Conservation (phyloP, 2,888 invertebrate species). For the Prionchulus punctatus region DNA sequence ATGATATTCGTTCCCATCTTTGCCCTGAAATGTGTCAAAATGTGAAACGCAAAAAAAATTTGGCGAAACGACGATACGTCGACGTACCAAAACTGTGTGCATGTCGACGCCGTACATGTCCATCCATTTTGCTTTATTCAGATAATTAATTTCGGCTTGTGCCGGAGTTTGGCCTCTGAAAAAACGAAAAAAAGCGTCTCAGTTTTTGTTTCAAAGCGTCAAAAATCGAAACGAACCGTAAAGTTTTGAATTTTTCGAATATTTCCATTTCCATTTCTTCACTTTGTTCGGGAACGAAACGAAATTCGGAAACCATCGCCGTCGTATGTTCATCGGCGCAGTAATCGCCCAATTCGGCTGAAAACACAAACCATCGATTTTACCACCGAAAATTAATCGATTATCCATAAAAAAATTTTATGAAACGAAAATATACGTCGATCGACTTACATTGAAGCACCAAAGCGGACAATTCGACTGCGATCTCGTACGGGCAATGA, state of each 20-base stretch:
- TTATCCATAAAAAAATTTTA: neutral
- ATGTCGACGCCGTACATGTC: conserved; percentile 99
- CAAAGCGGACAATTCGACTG: conserved; percentile 74
- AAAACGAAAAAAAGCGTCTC: conserved; percentile 38
- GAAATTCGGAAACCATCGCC: conserved; percentile 92
- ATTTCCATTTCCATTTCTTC: conserved; percentile 90
- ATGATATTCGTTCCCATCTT: conserved; percentile 88
- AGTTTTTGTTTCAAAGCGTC: conserved; percentile 41
- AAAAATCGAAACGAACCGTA: conserved; percentile 12
- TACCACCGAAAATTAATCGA: too few species aligned
- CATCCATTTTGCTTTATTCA: conserved; percentile 82
- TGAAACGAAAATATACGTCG: neutral
- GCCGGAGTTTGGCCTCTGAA: conserved; percentile 68
- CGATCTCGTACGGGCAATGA: conserved; percentile 67
- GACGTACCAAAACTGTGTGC: conserved; percentile 66
- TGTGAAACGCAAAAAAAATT: neutral
- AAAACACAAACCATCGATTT: conserved; percentile 19
- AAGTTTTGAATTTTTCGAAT: conserved; percentile 62
- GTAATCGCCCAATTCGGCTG: conserved; percentile 92
- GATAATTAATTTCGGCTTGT: conserved; percentile 79
- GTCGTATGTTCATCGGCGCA: conserved; percentile 77
- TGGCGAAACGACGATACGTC: neutral
- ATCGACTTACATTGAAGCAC: conserved; percentile 67
- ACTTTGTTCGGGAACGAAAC: conserved; percentile 81
- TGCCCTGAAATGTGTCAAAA: conserved; percentile 46